These are phyloP conservation scores for Craseonycteris thonglongyai DNA, from an alignment of 2,113 vertebrate genomes.

Conservation along the genomic window DNA sequence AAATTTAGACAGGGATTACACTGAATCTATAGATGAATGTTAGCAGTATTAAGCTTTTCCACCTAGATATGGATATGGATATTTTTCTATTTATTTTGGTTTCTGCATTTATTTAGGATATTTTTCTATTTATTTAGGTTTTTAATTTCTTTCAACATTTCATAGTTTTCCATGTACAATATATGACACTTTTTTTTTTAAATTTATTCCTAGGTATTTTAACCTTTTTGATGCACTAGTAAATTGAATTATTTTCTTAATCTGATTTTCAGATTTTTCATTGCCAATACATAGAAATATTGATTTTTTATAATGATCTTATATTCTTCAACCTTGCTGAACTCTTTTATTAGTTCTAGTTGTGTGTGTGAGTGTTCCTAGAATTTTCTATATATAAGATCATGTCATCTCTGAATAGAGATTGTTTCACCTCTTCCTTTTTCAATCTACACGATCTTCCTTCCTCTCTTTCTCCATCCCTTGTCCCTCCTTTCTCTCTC, in stretches of 20 bases:
- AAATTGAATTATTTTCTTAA: not conserved
- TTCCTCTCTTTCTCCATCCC: not conserved
- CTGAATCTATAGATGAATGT: not conserved
- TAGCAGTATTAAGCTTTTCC: not conserved
- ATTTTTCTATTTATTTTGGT: not conserved
- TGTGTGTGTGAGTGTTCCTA: not conserved
- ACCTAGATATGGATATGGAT: not conserved
- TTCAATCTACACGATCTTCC: not conserved
- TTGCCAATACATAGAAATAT: not conserved
- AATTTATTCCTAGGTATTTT: not conserved
- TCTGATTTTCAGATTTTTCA: not conserved
- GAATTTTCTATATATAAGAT: not conserved
- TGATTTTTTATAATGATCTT: not conserved
- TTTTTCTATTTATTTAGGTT: not conserved
- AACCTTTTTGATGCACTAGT: not conserved
- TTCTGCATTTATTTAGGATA: not conserved
- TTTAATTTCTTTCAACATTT: not conserved
- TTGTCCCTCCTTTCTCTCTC: not conserved
- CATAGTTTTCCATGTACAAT: not conserved
- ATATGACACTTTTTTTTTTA: not conserved
- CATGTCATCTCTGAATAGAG: not conserved
- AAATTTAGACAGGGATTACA: not conserved
- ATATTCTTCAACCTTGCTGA: not conserved
- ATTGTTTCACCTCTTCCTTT: not conserved
- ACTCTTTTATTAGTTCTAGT: not conserved